Evolutionary conservation across 2,888 invertebrate species (phyloP).

Genomic region (Catocala sponsa): DNA sequence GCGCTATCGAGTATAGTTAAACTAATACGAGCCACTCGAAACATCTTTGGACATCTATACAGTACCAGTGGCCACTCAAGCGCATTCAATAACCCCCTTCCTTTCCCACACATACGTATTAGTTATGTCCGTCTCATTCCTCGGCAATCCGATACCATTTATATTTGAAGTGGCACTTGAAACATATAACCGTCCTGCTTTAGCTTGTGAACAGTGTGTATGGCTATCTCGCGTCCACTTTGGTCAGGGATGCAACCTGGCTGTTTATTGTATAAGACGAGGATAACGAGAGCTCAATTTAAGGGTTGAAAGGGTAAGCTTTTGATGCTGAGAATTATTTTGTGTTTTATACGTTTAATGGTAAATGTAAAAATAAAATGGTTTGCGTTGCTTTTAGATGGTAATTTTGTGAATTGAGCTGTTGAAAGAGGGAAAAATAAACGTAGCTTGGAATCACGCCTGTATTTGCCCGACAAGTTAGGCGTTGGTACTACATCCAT

Average conservation of each 20-base stretch:
- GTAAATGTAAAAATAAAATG: conserved; percentile 2
- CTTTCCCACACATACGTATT: conserved; percentile 34
- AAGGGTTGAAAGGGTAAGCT: conserved; percentile 51
- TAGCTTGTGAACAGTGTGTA: conserved; percentile 46
- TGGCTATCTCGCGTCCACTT: conserved; percentile 67
- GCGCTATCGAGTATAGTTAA: conserved; percentile 29
- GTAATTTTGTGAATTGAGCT: neutral
- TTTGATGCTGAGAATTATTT: conserved; percentile 42
- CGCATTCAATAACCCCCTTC: conserved; percentile 39
- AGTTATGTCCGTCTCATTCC: conserved; percentile 55
- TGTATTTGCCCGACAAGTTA: too few species aligned
- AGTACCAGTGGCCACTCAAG: conserved; percentile 50
- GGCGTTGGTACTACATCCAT: too few species aligned
- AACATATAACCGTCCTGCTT: conserved; percentile 63
- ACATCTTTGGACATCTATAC: conserved; percentile 42
- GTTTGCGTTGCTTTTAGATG: neutral
- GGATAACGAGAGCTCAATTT: conserved; percentile 57
- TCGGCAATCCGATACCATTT: conserved; percentile 82
- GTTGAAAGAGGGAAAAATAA: neutral
- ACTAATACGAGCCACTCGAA: conserved; percentile 41
- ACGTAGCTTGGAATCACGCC: neutral
- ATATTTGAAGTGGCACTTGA: conserved; percentile 78
- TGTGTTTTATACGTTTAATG: conserved; percentile 18
- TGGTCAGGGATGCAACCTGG: conserved; percentile 78
- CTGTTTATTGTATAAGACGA: conserved; percentile 72